These are phyloP conservation scores for Steatocranus sp. DNA, from an alignment of 2,797 vertebrate genomes.

Conservation along the genomic window DNA sequence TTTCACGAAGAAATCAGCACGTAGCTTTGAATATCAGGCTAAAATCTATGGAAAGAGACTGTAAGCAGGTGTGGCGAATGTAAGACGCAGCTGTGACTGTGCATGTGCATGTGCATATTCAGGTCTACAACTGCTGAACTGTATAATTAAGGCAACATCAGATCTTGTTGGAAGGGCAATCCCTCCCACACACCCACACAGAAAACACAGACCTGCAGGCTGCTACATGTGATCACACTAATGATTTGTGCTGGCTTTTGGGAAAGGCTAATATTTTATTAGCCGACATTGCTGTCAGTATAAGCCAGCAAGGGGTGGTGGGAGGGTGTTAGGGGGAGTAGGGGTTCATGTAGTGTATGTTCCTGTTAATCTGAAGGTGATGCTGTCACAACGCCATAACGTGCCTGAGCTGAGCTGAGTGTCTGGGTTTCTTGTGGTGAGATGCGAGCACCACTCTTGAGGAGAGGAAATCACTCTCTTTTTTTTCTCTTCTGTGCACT, in stretches of 20 bases:
- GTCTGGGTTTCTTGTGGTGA: slow-evolving; percentile 12
- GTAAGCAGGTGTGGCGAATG: slow-evolving; percentile 33
- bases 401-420: not conserved
- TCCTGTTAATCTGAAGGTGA: not conserved
- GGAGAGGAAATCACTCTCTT: not conserved
- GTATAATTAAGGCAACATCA: slow-evolving; percentile 60
- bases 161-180: slow-evolving; percentile 50
- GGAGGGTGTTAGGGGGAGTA: not conserved
- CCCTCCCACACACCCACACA: slow-evolving; percentile 41
- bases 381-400: not conserved
- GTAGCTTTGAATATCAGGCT: not conserved
- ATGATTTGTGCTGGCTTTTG: not conserved
- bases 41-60: not conserved
- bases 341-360: not conserved
- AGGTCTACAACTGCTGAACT: slow-evolving; percentile 55
- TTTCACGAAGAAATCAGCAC: not conserved
- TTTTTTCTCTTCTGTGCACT: not conserved
- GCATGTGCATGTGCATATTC: not conserved
- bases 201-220: slow-evolving; percentile 19
- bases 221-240: slow-evolving; percentile 15
- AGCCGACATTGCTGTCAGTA: not conserved
- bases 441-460: slow-evolving; percentile 1
- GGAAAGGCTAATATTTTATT: not conserved
- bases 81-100: slow-evolving; percentile 24
- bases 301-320: not conserved